A percentile compares a stretch with the other conserved stretches of the same genome.
phyloP scores from a whole-genome alignment of 2,797 vertebrate genomes.

The Perodicticus potto region DNA sequence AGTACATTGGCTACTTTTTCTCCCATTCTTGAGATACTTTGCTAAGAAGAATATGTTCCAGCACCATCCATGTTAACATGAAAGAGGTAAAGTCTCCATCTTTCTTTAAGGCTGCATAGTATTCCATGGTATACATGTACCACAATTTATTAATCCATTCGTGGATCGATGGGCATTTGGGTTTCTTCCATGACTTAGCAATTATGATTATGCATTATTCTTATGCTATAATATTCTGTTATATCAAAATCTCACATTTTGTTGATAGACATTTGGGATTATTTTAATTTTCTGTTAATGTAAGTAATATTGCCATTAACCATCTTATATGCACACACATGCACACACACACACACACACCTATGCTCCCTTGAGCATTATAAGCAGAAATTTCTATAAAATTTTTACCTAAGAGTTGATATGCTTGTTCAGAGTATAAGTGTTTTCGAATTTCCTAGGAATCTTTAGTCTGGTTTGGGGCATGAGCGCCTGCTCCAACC shows the following conservation, averaged over 20 bases:
- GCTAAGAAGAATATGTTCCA: too few species aligned
- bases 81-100: too few species aligned
- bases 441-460: conserved; percentile 5
- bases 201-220: neutral
- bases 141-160: too few species aligned
- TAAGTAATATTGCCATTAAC: neutral
- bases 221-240: neutral
- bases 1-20: too few species aligned
- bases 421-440: neutral
- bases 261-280: neutral
- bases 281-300: neutral
- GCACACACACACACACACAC: neutral
- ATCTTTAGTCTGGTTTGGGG: neutral
- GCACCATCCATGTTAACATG: too few species aligned
- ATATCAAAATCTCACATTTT: neutral
- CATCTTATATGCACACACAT: neutral
- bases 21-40: too few species aligned
- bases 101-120: too few species aligned
- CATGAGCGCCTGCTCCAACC: neutral
- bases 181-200: too few species aligned
- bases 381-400: neutral
- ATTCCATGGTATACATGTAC: too few species aligned
- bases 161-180: too few species aligned
- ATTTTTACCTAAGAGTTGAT: neutral
- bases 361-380: neutral